Conservation (phyloP, 1,140 invertebrate genomes). For the Caenorhabditis inopinata region DNA sequence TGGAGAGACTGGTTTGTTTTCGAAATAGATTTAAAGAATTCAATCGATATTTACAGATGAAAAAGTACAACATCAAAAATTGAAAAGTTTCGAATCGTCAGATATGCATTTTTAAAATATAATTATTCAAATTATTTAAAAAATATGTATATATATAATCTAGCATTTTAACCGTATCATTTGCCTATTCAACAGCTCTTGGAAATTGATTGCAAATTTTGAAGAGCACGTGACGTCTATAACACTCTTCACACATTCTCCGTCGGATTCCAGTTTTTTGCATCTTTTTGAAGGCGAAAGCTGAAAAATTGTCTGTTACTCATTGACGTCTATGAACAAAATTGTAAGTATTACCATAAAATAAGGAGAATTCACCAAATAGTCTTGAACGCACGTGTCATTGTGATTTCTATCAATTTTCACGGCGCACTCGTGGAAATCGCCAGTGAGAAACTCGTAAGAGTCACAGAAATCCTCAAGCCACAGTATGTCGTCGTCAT, state of each 20-base stretch:
- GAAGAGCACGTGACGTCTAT: background rate
- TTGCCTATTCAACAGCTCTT: background rate
- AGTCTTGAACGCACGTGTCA: background rate
- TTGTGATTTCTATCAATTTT: background rate
- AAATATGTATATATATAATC: too few relatives aligned
- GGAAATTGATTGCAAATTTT: background rate
- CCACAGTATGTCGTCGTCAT: conserved; percentile 15
- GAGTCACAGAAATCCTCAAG: conserved; percentile 16
- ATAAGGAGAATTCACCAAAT: conserved; percentile 3
- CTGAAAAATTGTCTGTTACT: background rate
- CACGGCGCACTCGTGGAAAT: background rate
- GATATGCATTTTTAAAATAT: too few relatives aligned
- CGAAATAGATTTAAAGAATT: background rate
- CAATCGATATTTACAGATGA: too few relatives aligned
- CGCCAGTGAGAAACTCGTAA: background rate
- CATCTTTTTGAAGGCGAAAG: background rate
- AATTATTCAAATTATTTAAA: too few relatives aligned
- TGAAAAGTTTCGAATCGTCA: too few relatives aligned
- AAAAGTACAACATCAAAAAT: too few relatives aligned
- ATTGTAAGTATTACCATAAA: conserved; percentile 5
- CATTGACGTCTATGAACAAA: background rate
- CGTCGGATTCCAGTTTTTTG: background rate
- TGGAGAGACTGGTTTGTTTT: background rate
- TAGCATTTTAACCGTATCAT: conserved; percentile 17
- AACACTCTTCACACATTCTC: background rate